Conservation (phyloP, 37 sponge, comb jelly and placozoan genomes). For the Halichondria panicea region DNA sequence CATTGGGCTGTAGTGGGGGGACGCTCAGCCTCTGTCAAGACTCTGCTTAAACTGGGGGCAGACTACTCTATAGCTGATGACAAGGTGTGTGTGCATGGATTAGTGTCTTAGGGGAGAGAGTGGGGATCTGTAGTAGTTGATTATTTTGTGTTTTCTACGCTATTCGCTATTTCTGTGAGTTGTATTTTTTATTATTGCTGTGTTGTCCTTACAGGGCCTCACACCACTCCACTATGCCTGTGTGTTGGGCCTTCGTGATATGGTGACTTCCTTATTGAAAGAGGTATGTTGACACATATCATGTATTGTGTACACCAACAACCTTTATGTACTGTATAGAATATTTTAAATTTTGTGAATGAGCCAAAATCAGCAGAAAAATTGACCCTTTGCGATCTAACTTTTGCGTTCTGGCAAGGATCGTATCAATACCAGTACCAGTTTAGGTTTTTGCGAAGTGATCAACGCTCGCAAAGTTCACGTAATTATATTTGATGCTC, state of each 20-base stretch:
- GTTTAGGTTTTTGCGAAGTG: not conserved
- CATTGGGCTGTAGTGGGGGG: constrained; percentile 34
- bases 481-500: too few species aligned
- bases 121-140: not conserved
- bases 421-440: not conserved
- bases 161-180: not conserved
- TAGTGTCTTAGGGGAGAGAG: not conserved
- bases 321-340: too few species aligned
- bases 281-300: constrained; percentile 12
- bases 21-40: constrained; percentile 11
- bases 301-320: not conserved
- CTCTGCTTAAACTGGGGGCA: constrained; percentile 43
- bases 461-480: too few species aligned
- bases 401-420: not conserved
- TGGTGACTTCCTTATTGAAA: constrained; percentile 20
- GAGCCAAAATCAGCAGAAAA: too few species aligned
- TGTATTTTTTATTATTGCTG: too few species aligned
- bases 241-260: not conserved
- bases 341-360: not conserved
- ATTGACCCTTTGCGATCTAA: too few species aligned
- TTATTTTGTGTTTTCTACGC: not conserved
- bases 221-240: constrained; percentile 35
- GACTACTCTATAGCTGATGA: not conserved
- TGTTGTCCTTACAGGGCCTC: constrained; percentile 17
- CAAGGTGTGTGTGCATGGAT: not conserved